A percentile compares a stretch with the other conserved stretches of the same genome.
phyloP scores from a whole-genome alignment of 2,797 vertebrate genomes.

The Simalia tracyae region DNA sequence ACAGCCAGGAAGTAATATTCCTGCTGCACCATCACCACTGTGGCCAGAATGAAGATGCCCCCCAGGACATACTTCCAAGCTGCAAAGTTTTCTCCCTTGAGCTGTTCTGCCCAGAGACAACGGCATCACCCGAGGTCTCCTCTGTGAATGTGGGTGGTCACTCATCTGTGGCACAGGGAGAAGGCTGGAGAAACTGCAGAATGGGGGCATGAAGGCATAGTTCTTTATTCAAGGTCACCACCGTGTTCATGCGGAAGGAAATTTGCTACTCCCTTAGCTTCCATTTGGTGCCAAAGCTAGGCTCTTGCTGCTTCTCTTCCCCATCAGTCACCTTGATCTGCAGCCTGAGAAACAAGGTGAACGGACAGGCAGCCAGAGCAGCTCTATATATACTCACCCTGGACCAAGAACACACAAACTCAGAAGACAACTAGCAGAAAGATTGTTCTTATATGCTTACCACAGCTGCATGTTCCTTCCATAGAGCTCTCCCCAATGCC shows the following conservation, averaged over 20 bases:
- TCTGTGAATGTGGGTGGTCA: too few species aligned
- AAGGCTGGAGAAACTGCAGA: neutral
- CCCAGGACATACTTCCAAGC: neutral
- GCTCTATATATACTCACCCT: neutral
- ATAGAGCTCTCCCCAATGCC: neutral
- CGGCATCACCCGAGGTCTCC: neutral
- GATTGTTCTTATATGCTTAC: too few species aligned
- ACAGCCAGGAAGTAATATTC: too few species aligned
- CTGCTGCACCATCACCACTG: neutral
- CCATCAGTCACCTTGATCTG: conserved; percentile 32
- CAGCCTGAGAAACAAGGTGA: neutral
- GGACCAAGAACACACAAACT: neutral
- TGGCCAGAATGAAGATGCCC: neutral
- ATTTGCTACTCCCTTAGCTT: conserved; percentile 38
- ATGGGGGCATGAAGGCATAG: neutral
- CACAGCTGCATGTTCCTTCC: neutral
- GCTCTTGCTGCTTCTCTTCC: neutral
- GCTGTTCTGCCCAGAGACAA: neutral
- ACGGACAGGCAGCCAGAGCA: neutral
- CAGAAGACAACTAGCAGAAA: neutral
- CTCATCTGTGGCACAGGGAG: neutral
- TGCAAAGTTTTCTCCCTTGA: neutral
- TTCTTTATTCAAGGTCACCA: conserved; percentile 11
- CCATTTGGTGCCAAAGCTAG: neutral
- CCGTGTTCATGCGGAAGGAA: neutral